Evolutionary conservation across 2,113 vertebrate genomes (phyloP), one percentile per base, ranked within the genome.

Genomic region (Apistogramma diplotaenia): DNA sequence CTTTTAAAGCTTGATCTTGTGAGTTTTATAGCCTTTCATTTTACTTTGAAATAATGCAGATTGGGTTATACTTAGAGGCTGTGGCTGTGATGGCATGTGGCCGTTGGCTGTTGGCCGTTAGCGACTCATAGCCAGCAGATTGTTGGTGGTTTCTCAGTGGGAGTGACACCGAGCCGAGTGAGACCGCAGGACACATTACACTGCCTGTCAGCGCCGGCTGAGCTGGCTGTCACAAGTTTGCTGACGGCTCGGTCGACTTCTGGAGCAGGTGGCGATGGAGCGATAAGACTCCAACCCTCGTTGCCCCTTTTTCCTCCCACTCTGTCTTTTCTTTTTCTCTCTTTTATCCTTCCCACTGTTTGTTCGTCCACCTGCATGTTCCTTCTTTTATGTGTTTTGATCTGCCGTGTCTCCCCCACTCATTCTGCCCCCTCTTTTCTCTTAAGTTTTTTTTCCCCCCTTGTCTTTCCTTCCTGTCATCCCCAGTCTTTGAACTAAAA

Each of bases 61-160:
- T 75, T 54, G 29, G 51, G 76, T 25, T 43, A 18, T 43, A 19
- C 72, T 67, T 60, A 60, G 70, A 83, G 51, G 40, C 58, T 49
- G 55, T 40, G 76, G 11, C 78, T 71, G 23, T 3, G 71, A 16
- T 79, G 85, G 72, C 87, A 80, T 82, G 77, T 15, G 61, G 81
- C 73, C 23, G 54, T 40, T 29, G 72, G 85, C 15, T 54, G 54
- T 40, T 29, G 72, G 85, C 15, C 54, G 79, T 83, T 55, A 33
- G 76, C 60, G 19, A 79, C 43, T 86, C 65, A 18, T 8, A 51
- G 85, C 49, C 79, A 71, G 58, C 85, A 81, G 74, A 77, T 83
- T 78, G 90, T 81, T 77, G 62, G 67, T 85, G 87, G 88, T 84
- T 79, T 60, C 56, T 83, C 76, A 2, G 67, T 73, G 57, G 83